Evolutionary conservation across 2,888 invertebrate species (phyloP).

Genomic region (Netelia inedita): DNA sequence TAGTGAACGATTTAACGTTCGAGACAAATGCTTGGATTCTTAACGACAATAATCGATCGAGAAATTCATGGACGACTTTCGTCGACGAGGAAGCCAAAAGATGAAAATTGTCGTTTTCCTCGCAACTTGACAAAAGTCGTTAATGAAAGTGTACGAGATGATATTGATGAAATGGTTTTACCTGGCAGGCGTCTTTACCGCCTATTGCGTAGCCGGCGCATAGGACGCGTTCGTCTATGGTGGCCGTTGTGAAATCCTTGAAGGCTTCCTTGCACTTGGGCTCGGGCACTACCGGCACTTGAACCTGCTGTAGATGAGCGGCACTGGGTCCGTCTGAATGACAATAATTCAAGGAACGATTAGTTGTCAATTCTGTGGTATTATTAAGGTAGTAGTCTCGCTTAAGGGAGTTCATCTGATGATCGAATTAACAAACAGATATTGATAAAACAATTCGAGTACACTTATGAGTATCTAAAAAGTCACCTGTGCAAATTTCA

Average conservation of each 20-base stretch:
- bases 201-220: conserved; percentile 90
- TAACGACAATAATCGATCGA: too few species aligned
- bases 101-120: conserved; percentile 23
- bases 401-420: too few species aligned
- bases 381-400: too few species aligned
- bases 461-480: too few species aligned
- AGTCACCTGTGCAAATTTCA: too few species aligned
- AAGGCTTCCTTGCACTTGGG: conserved; percentile 88
- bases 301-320: conserved; percentile 88
- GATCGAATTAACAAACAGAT: too few species aligned
- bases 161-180: conserved; percentile 72
- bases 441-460: too few species aligned
- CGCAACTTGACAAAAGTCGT: too few species aligned
- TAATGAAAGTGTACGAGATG: neutral
- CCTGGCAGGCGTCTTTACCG: conserved; percentile 91
- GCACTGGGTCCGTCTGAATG: conserved; percentile 90
- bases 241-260: conserved; percentile 86
- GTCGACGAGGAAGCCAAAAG: too few species aligned
- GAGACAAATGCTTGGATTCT: too few species aligned
- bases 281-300: conserved; percentile 90
- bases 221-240: conserved; percentile 88
- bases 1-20: too few species aligned
- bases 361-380: neutral
- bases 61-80: too few species aligned
- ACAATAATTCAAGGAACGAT: conserved; percentile 4